Percentiles rank a stretch among this genome's conserved stretches.
These are phyloP conservation scores for Metallyticus violacea DNA, from an alignment of 2,888 invertebrate genomes.

Conservation along the genomic window DNA sequence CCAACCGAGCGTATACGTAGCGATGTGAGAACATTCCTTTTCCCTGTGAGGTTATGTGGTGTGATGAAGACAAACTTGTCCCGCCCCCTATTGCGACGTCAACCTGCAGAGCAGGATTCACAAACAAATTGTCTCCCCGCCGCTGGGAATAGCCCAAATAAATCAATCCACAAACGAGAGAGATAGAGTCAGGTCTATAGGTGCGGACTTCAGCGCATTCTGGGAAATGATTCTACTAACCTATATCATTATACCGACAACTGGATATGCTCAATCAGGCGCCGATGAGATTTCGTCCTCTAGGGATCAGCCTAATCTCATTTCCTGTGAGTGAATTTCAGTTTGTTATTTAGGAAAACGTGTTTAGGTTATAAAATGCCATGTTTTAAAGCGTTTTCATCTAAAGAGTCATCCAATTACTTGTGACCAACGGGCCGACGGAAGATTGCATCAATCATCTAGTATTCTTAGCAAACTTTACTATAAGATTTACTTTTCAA, in stretches of 20 bases:
- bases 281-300: not conserved
- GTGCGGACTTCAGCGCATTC: not conserved
- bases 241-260: not conserved
- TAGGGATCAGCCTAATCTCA: not conserved
- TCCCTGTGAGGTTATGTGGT: not conserved
- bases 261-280: not conserved
- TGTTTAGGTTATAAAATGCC: no score
- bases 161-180: not conserved
- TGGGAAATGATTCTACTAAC: not conserved
- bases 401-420: no score
- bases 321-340: not conserved
- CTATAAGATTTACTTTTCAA: no score
- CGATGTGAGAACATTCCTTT: not conserved
- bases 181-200: not conserved
- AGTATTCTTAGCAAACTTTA: no score
- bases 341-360: no score
- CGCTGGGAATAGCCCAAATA: not conserved
- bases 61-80: not conserved
- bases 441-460: no score
- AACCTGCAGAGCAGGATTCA: not conserved
- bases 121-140: not conserved
- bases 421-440: no score
- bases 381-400: no score
- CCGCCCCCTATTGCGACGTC: not conserved
- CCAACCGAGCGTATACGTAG: not conserved